phyloP scores from a whole-genome alignment of 2,113 vertebrate genomes.

The Urocynchramus pylzowi region DNA sequence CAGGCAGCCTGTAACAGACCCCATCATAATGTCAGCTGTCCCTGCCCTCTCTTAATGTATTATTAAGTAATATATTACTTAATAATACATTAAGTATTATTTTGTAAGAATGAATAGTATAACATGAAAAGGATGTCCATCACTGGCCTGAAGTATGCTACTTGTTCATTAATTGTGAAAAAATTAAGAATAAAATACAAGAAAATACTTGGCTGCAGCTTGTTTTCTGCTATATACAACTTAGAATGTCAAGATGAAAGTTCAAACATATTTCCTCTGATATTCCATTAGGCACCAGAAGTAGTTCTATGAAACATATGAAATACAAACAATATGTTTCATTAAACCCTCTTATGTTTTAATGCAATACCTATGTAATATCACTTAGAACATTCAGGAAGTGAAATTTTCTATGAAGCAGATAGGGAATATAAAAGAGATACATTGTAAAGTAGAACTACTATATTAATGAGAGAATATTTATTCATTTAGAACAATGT shows the following conservation, averaged over 20 bases:
- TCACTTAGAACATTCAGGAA: not conserved
- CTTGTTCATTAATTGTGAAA: not conserved
- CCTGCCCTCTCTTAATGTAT: not conserved
- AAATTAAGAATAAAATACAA: not conserved
- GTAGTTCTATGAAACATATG: not conserved
- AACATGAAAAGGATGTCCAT: not conserved
- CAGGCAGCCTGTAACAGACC: not conserved
- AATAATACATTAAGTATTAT: not conserved
- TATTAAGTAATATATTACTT: no score
- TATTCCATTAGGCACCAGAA: not conserved
- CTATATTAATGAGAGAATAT: not conserved
- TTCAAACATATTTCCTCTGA: not conserved
- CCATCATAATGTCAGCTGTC: not conserved
- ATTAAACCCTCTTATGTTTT: not conserved
- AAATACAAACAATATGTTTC: not conserved
- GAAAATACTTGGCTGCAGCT: not conserved
- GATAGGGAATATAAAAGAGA: not conserved
- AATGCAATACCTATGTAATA: not conserved
- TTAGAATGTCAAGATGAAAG: not conserved
- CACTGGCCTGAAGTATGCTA: not conserved
- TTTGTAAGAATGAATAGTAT: not conserved
- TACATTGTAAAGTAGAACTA: not conserved
- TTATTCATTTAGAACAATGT: not conserved
- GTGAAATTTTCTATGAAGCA: not conserved
- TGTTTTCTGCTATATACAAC: not conserved